Evolutionary conservation across 2,113 vertebrate species (phyloP).

Genomic region (Anthoscopus minutus): DNA sequence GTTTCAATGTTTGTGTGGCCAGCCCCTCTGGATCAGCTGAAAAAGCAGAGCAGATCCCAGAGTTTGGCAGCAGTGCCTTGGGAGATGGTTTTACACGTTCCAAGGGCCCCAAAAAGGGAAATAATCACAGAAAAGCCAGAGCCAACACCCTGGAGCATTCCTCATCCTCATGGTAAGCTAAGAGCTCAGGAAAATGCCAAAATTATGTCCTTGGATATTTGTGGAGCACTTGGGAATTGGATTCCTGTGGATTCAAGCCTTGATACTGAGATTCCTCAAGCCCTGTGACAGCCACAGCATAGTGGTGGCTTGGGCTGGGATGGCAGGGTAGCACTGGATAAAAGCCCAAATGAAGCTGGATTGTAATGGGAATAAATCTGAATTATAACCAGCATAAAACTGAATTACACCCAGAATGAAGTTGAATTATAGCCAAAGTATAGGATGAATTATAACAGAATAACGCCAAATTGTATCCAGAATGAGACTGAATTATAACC

Average conservation of each 20-base stretch:
- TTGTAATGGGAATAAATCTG: neutral
- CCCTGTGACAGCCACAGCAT: accelerated
- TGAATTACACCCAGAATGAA: neutral
- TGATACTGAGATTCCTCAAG: accelerated
- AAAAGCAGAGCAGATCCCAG: neutral
- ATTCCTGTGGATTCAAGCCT: neutral
- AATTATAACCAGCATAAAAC: neutral
- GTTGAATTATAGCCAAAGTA: neutral
- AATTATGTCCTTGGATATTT: neutral
- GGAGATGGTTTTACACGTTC: accelerated
- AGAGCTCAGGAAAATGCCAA: neutral
- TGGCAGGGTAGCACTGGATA: neutral
- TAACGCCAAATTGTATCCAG: neutral
- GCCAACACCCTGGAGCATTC: neutral
- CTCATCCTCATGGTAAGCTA: neutral
- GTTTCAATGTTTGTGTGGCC: too few relatives aligned
- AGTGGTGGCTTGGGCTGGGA: neutral
- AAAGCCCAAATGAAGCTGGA: neutral
- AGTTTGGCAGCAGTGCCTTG: neutral
- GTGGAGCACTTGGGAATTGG: accelerated
- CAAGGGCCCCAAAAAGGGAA: neutral
- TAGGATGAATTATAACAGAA: neutral
- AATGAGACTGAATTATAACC: neutral
- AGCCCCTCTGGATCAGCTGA: accelerated
- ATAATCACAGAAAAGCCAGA: neutral